Base-by-base conservation (phyloP, 23 tunicate species). In the Trididemnum nubilum region DNA sequence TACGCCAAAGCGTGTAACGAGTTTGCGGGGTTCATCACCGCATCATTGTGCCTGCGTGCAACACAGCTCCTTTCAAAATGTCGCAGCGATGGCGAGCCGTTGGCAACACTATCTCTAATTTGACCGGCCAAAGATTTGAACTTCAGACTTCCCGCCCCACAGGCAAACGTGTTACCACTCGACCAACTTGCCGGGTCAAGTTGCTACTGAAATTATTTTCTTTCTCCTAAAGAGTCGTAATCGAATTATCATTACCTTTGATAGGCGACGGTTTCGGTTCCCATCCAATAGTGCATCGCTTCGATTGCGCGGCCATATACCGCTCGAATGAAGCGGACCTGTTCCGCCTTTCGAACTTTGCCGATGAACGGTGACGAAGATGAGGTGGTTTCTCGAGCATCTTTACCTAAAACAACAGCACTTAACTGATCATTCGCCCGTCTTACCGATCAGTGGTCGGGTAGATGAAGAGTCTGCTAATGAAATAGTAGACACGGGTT, bases 251-350 rank as follows among this genome's bases (percentile, higher is more conserved):
- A 63, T 15, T 18, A 63, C 81, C 92, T 76, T 82, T 64, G 24
- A 82, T 76, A 26, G 92, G 86, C 39, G 86, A 73, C 28, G 25
- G 50, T 50, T n/a, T 40, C 5, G 76, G 74, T 39, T 86, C 91
- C 92, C 92, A 88, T 3, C 77, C 86, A 34, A 88, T 88, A 0
- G 92, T 88, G 5, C n/a, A 44, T 75, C 97, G 79, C 44, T 73
- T 63, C 69, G n/a, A 25, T 37, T 21, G 2, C 36, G 9, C 54
- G 30, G 33, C 31, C 2, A 32, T 12, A 39, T 4, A 37, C 67
- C 2, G 28, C 30, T 12, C 60, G 25, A 73, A 73, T 27, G 79
- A 39, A 12, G 59, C 74, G 12, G 74, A 67, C 38, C 74, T 32
- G 7, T 63, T 21, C 7, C 28, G 19, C 26, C 15, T 32, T 7